These are phyloP conservation scores for Bettongia penicillata DNA, from an alignment of 2,113 vertebrate genomes.

Conservation along the genomic window DNA sequence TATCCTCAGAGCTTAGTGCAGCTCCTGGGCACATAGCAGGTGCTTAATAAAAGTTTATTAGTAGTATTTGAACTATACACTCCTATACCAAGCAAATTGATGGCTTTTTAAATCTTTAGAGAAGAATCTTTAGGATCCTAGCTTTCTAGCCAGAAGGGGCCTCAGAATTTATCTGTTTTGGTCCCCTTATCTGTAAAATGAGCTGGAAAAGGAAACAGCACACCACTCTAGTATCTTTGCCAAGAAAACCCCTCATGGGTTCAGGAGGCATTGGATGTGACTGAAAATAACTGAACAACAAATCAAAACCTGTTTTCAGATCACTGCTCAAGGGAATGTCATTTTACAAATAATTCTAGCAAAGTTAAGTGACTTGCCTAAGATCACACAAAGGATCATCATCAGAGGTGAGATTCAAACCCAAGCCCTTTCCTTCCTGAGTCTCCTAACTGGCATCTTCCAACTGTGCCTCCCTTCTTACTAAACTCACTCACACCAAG, in stretches of 20 bases:
- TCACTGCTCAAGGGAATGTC: neutral
- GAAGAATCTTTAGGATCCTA: neutral
- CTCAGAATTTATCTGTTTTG: too few relatives aligned
- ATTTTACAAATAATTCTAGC: neutral
- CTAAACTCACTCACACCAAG: neutral
- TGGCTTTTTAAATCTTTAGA: neutral
- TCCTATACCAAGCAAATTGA: neutral
- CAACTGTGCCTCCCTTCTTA: neutral
- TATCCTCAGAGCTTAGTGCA: neutral
- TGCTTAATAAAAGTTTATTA: neutral
- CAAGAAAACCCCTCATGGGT: neutral
- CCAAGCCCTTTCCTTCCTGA: neutral
- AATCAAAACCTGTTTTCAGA: neutral
- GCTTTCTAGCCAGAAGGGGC: neutral
- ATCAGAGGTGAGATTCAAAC: neutral
- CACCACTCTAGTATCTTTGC: neutral
- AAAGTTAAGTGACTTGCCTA: neutral
- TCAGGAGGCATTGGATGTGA: neutral
- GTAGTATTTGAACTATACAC: neutral
- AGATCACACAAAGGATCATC: neutral
- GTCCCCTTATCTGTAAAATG: neutral
- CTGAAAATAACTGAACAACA: neutral
- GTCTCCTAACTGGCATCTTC: neutral
- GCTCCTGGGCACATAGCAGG: too few relatives aligned
- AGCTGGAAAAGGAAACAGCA: neutral